Percentiles rank a stretch among this genome's conserved stretches.
Evolutionary conservation across 2,113 vertebrate species (phyloP).

Genomic region (Hypomesus transpacificus): DNA sequence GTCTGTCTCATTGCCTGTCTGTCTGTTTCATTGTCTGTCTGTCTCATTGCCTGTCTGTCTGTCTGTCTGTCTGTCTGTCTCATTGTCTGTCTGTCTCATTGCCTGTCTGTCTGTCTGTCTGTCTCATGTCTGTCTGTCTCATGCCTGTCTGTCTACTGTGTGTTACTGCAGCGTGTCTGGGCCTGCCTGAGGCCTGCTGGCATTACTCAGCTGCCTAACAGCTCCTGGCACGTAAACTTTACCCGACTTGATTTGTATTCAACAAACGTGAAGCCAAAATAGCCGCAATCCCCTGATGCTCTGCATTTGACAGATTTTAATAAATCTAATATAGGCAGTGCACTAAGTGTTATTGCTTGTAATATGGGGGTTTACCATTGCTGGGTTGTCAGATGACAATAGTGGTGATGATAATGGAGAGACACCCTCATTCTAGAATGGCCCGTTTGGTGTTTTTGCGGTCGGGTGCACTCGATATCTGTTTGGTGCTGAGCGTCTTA

Average conservation of each 20-base stretch:
- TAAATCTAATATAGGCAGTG: conserved; percentile 6
- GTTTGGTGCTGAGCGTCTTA: background rate
- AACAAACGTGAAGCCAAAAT: background rate
- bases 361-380: background rate
- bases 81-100: no score
- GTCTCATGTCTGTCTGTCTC: background rate
- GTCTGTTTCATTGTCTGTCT: no score
- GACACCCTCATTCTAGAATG: background rate
- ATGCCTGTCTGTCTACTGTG: background rate
- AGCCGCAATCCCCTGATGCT: conserved; percentile 7
- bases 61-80: background rate
- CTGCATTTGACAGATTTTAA: conserved; percentile 7
- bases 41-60: background rate
- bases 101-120: no score
- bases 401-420: background rate
- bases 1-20: background rate
- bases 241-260: background rate
- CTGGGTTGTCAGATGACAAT: background rate
- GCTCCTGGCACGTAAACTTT: background rate
- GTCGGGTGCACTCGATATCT: background rate
- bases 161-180: background rate
- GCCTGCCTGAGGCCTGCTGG: background rate
- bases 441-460: background rate
- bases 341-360: conserved; percentile 17
- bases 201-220: conserved; percentile 1